Conservation (phyloP, 1,140 invertebrate genomes). For the Trinorchestia longiramus region DNA sequence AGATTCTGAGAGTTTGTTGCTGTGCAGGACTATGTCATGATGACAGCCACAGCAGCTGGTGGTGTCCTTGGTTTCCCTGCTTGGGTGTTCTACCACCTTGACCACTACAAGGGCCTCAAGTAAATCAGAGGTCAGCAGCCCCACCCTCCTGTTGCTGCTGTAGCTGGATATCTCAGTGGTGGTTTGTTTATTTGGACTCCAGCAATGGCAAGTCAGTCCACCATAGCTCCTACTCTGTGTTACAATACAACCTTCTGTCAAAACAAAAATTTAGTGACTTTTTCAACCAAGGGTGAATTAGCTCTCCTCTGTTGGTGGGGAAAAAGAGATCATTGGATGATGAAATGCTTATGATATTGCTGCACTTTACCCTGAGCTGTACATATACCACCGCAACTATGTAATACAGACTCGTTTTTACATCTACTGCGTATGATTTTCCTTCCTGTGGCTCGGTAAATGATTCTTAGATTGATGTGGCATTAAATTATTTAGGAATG, state of each 20-base stretch:
- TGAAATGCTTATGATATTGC: background rate
- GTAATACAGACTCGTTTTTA: background rate
- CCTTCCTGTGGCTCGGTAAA: background rate
- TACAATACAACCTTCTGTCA: no score
- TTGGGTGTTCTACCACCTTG: slow-evolving; percentile 5
- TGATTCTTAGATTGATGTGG: background rate
- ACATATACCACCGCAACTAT: background rate
- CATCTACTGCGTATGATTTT: background rate
- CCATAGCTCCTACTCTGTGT: background rate
- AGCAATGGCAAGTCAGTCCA: background rate
- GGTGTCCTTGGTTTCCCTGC: background rate
- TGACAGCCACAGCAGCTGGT: background rate
- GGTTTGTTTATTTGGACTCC: no score
- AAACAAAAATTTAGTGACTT: no score
- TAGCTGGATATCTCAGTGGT: background rate
- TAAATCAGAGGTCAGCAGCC: no score
- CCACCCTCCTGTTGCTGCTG: background rate
- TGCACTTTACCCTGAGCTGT: background rate
- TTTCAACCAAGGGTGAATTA: no score
- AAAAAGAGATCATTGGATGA: background rate
- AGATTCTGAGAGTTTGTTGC: no score
- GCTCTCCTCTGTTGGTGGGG: no score
- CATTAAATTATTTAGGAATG: background rate
- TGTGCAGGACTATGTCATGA: slow-evolving; percentile 15
- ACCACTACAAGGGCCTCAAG: slow-evolving; percentile 13